phyloP scores from a whole-genome alignment of 1,140 invertebrate species.

The Drosophila subobscura region DNA sequence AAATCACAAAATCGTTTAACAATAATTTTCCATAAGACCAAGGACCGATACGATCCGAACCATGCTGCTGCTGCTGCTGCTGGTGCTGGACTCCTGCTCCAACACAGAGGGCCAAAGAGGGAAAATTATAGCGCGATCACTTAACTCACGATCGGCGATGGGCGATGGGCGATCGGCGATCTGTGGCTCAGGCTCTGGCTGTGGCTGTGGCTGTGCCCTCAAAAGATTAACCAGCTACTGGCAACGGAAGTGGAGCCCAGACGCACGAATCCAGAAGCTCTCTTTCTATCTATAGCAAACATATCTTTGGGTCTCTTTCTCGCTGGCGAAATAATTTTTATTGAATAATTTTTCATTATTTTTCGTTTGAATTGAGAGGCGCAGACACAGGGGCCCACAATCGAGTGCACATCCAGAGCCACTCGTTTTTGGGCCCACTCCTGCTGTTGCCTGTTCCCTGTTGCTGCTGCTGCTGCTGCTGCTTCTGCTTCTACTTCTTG shows the following conservation, averaged over 20 bases:
- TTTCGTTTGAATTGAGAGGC: constrained; percentile 82
- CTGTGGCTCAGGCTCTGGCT: no score
- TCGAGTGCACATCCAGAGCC: constrained; percentile 22
- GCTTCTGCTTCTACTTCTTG: constrained; percentile 15
- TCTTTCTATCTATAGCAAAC: constrained; percentile 7
- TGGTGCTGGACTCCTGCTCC: no score
- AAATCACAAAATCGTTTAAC: constrained; percentile 82
- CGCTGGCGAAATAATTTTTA: constrained; percentile 80
- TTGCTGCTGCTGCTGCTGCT: constrained; percentile 2
- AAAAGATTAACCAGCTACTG: constrained; percentile 77
- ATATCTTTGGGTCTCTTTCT: constrained; percentile 31
- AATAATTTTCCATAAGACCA: constrained; percentile 75
- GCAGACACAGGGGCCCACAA: constrained; percentile 12
- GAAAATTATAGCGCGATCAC: constrained; percentile 84
- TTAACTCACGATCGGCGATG: constrained; percentile 82
- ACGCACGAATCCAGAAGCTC: constrained; percentile 59
- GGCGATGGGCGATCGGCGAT: constrained; percentile 65
- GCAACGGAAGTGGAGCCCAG: constrained; percentile 64
- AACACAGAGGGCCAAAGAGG: constrained; percentile 51
- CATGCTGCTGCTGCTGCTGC: no score
- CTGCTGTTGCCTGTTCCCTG: constrained; percentile 9
- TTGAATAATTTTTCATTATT: constrained; percentile 84
- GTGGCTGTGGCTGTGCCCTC: no score
- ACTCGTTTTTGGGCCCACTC: constrained; percentile 25
- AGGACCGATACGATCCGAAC: constrained; percentile 12